Base-by-base conservation (phyloP, 2,888 invertebrate genomes). In the Nomada flava region DNA sequence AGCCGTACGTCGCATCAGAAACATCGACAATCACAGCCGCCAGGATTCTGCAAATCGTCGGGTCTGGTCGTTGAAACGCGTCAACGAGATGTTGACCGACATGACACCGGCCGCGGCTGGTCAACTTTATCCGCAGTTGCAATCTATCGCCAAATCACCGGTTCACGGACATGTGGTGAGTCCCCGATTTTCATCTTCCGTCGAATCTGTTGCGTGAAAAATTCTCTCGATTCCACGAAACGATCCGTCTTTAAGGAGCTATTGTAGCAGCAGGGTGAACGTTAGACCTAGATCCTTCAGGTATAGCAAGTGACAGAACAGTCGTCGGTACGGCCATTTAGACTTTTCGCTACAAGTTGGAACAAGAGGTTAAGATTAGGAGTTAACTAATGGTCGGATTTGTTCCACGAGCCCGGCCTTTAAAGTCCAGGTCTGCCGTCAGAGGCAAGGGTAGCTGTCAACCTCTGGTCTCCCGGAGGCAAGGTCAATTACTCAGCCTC, bases 41-140 rank as follows among this genome's bases (percentile, higher is more conserved):
- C 82, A 70, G 82, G 76, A 81, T 74, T 82, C 79, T 74, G 63
- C 72, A 67, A 62, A 7, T 23, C 44, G 18, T 15, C 63, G 63
- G 20, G 53, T n/a, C 57, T 29, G 72, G n/a, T 57, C 73, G 53
- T 55, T 78, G 57, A 75, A 55, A 70, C 23, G 60, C 79, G 71
- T 71, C 83, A 57, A 71, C 87, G 83, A 83, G 84, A 94, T 94
- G 94, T 91, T 94, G 90, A 94, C 94, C 85, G 94, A 94, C 89
- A 94, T 94, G 93, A 94, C 94, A 73, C 94, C 94, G 89, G 93
- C 93, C 86, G 93, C 94, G 88, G 93, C 94, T 89, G 94, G 94
- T 86, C 94, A 94, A 86, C 94, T 94, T 47, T 94, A 94, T 84
- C 93, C 93, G 67, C 93, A 94, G 86, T 91, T 94, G 75, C 93